phyloP scores from a whole-genome alignment of 2,888 invertebrate species.

The Drosophila vallismaia region DNA sequence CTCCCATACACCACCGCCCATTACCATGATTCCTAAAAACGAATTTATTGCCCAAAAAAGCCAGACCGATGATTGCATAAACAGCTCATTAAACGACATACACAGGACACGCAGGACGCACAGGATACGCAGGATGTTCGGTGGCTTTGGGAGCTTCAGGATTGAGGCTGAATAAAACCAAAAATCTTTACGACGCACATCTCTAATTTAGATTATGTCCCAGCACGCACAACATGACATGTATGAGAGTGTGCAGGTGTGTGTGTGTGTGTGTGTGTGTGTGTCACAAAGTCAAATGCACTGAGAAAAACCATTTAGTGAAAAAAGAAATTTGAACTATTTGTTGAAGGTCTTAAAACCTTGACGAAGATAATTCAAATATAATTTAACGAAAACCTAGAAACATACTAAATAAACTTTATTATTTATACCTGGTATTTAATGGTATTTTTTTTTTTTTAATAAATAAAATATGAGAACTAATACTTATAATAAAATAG shows the following conservation, averaged over 20 bases:
- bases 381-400: too few relatives aligned
- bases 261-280: constrained; percentile 36
- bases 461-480: too few relatives aligned
- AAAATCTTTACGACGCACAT: constrained; percentile 44
- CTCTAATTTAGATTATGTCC: constrained; percentile 52
- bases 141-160: neutral
- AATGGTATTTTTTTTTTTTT: too few relatives aligned
- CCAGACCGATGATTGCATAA: constrained; percentile 61
- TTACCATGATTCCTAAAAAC: constrained; percentile 1
- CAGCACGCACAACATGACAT: constrained; percentile 21
- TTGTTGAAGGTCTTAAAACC: too few relatives aligned
- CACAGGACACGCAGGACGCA: constrained; percentile 6
- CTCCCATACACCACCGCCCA: neutral
- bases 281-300: constrained; percentile 15
- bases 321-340: too few relatives aligned
- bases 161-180: neutral
- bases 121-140: neutral
- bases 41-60: constrained; percentile 66
- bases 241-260: constrained; percentile 40
- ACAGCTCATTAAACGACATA: constrained; percentile 70
- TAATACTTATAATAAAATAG: too few relatives aligned
- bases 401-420: too few relatives aligned
- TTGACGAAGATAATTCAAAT: too few relatives aligned
- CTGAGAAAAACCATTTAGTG: neutral
- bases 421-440: too few relatives aligned